A percentile compares a stretch with the other conserved stretches of the same genome.
Evolutionary conservation across 2,888 invertebrate species (phyloP).

Genomic region (Antitype chi): DNA sequence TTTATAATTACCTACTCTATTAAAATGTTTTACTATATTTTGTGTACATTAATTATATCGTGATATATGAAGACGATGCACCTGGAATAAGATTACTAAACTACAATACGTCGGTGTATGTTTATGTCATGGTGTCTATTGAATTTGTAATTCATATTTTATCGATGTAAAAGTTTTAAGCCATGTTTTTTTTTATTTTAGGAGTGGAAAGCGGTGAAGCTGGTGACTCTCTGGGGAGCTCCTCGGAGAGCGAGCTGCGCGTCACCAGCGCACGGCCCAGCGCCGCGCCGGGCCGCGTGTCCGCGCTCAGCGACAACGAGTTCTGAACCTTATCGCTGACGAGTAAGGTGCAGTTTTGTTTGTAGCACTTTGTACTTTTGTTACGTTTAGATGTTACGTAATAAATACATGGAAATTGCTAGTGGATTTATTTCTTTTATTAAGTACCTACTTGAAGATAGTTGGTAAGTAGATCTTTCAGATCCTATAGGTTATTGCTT

Average conservation of each 20-base stretch:
- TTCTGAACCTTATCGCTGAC: constrained; percentile 73
- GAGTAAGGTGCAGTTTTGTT: not conserved
- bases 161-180: no score
- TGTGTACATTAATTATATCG: not conserved
- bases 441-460: not conserved
- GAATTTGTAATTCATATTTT: no score
- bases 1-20: no score
- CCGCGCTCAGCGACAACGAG: constrained; percentile 87
- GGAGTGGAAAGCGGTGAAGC: constrained; percentile 52
- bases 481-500: not conserved
- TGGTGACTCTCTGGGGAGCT: constrained; percentile 84
- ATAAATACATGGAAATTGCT: constrained; percentile 35
- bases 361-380: constrained; percentile 1
- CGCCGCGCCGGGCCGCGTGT: constrained; percentile 76
- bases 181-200: no score
- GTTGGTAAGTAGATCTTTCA: not conserved
- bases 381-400: constrained; percentile 19
- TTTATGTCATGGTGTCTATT: no score
- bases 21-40: not conserved
- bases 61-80: not conserved
- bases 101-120: not conserved
- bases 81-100: not conserved
- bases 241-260: constrained; percentile 87
- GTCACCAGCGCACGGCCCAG: constrained; percentile 77
- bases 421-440: constrained; percentile 13